Evolutionary conservation across 2,113 vertebrate species (phyloP).

Genomic region (Oncorhynchus tshawytscha): DNA sequence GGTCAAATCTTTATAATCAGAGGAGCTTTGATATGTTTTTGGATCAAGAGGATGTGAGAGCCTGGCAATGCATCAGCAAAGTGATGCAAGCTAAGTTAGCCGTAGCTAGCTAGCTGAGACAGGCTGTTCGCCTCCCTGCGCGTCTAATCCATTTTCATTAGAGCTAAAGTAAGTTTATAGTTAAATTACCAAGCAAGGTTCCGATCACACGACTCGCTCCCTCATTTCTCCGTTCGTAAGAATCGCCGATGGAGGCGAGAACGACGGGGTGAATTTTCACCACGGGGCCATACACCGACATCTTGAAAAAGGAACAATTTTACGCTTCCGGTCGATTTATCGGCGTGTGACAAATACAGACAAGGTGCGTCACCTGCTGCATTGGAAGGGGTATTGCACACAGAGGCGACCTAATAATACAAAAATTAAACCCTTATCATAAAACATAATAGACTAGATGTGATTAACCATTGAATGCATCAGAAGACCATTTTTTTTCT

Average conservation of each 20-base stretch:
- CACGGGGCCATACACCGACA: constrained; percentile 87
- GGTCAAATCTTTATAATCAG: too few relatives aligned
- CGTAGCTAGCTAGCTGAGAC: background rate
- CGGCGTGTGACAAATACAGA: background rate
- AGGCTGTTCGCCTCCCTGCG: background rate
- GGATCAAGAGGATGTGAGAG: too few relatives aligned
- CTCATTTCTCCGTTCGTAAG: constrained; percentile 92
- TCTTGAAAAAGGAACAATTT: constrained; percentile 61
- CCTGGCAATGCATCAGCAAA: too few relatives aligned
- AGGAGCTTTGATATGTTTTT: too few relatives aligned
- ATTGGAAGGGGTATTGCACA: background rate
- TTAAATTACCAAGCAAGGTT: constrained; percentile 81
- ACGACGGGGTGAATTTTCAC: constrained; percentile 94
- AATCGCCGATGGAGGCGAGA: constrained; percentile 90
- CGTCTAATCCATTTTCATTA: background rate
- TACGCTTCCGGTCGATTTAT: background rate
- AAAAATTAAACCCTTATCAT: background rate
- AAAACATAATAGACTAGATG: too few relatives aligned
- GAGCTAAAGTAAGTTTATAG: background rate
- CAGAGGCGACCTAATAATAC: background rate
- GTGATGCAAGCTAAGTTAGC: too few relatives aligned
- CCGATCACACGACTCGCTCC: constrained; percentile 92
- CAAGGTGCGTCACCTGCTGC: background rate
- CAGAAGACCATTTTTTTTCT: too few relatives aligned
- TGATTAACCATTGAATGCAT: too few relatives aligned